Conservation (phyloP, 2,888 invertebrate species). For the Sphaeridia pumilis region DNA sequence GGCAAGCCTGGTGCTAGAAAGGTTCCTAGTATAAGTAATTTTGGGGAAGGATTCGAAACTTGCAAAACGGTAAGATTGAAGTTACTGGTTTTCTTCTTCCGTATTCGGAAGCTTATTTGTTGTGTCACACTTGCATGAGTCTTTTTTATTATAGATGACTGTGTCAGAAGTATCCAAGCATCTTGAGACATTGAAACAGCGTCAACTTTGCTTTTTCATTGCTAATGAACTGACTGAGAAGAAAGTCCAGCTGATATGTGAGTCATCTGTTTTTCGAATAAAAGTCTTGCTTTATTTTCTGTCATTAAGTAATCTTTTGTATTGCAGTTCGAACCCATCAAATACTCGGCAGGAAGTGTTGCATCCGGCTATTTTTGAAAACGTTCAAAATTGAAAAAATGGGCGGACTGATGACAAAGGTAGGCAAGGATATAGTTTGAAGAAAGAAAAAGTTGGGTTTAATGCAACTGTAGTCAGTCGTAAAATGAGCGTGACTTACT, state of each 20-base stretch:
- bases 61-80: neutral
- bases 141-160: neutral
- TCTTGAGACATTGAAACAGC: neutral
- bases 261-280: neutral
- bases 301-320: neutral
- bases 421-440: too few relatives aligned
- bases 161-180: neutral
- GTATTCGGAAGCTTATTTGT: neutral
- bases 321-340: slow-evolving; percentile 36
- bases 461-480: slow-evolving; percentile 1
- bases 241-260: slow-evolving; percentile 10
- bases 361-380: slow-evolving; percentile 38
- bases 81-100: neutral
- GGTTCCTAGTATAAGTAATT: neutral
- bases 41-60: neutral
- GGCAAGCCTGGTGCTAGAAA: neutral
- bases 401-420: slow-evolving; percentile 40
- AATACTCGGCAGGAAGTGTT: slow-evolving; percentile 38
- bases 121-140: neutral
- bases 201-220: slow-evolving; percentile 3
- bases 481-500: neutral
- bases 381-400: slow-evolving; percentile 40
- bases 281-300: neutral
- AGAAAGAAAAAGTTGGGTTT: too few relatives aligned
- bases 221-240: slow-evolving; percentile 7